Evolutionary conservation across 2,113 vertebrate species (phyloP).

Genomic region (Hippolais icterina): DNA sequence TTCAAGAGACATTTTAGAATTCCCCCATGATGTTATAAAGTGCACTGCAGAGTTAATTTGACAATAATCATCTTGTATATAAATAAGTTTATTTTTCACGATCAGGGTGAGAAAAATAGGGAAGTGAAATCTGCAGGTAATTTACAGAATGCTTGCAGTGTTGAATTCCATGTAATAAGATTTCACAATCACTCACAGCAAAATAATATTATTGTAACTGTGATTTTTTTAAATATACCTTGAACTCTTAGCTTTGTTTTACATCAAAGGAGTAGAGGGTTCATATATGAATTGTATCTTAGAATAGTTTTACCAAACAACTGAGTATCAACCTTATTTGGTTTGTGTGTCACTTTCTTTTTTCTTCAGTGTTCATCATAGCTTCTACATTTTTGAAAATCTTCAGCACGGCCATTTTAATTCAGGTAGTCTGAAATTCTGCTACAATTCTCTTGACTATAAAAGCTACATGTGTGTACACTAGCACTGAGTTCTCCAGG

Average conservation of each 20-base stretch:
- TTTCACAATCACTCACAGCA: background rate
- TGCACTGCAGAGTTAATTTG: background rate
- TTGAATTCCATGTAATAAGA: background rate
- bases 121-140: background rate
- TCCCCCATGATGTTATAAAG: background rate
- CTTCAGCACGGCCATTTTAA: background rate
- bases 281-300: background rate
- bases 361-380: background rate
- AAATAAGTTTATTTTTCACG: conserved; percentile 4
- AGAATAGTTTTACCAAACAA: background rate
- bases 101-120: background rate
- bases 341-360: background rate
- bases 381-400: background rate
- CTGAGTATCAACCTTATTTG: background rate
- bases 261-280: background rate
- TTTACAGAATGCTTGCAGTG: background rate
- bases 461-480: background rate
- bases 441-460: background rate
- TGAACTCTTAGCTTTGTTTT: background rate
- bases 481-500: background rate
- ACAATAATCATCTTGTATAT: background rate
- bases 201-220: background rate
- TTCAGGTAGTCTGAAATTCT: background rate
- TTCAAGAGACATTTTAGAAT: background rate
- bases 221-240: background rate